These are phyloP conservation scores for Neodiprion lecontei DNA, from an alignment of 1,140 invertebrate genomes.

Conservation along the genomic window DNA sequence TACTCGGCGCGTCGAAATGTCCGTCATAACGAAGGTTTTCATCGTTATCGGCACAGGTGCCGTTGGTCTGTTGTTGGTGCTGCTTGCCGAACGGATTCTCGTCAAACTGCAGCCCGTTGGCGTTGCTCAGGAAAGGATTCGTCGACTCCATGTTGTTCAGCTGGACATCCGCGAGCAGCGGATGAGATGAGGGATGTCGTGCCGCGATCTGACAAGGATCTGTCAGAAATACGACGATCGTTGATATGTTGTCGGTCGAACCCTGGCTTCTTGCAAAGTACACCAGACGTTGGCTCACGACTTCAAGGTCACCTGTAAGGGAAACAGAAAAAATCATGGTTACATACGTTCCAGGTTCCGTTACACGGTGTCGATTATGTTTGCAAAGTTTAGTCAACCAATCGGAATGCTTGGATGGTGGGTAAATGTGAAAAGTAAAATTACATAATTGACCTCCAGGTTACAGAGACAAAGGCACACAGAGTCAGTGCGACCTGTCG, in stretches of 20 bases:
- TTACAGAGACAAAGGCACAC: no score
- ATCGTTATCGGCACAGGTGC: conserved; percentile 10
- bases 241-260: conserved; percentile 87
- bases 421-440: no score
- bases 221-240: conserved; percentile 85
- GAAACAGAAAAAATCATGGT: conserved; percentile 16
- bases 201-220: conserved; percentile 71
- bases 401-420: no score
- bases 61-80: conserved; percentile 28
- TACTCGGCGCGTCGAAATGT: neutral
- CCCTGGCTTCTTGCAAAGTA: conserved; percentile 75
- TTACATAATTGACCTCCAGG: no score
- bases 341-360: neutral
- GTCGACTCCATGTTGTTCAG: conserved; percentile 42
- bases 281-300: conserved; percentile 73
- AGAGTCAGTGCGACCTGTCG: no score
- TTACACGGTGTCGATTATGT: neutral
- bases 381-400: no score
- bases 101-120: conserved; percentile 32
- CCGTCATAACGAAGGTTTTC: neutral
- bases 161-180: conserved; percentile 38
- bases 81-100: conserved; percentile 34
- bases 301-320: conserved; percentile 69
- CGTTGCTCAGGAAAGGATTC: conserved; percentile 35
- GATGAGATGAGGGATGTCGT: conserved; percentile 45